phyloP scores from a whole-genome alignment of 2,113 vertebrate genomes.

The Silurus asotus region DNA sequence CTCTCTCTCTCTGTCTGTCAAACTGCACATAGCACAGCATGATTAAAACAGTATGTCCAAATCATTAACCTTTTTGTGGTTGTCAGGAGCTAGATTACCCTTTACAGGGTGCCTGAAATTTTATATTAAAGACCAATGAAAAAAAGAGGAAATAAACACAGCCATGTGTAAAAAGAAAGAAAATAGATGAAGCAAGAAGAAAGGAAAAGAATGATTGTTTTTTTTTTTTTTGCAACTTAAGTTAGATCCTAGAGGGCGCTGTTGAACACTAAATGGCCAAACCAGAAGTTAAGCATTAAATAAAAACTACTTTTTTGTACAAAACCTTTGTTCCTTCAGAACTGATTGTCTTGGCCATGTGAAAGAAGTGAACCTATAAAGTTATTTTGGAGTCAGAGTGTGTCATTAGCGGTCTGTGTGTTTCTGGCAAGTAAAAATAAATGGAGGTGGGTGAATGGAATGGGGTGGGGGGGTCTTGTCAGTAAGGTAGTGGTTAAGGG shows the following conservation, averaged over 20 bases:
- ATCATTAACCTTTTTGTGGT: not conserved
- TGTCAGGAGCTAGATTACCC: not conserved
- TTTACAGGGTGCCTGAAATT: conserved; percentile 2
- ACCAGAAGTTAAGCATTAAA: conserved; percentile 1
- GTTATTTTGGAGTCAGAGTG: conserved; percentile 24
- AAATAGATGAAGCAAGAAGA: too few species aligned
- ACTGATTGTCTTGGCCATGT: conserved; percentile 17
- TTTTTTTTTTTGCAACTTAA: conserved; percentile 32
- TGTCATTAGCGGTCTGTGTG: conserved; percentile 38
- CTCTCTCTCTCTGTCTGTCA: not conserved
- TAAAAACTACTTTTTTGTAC: conserved; percentile 7
- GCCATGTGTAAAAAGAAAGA: not conserved
- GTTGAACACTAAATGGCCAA: conserved; percentile 56
- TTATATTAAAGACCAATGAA: not conserved
- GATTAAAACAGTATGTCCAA: not conserved
- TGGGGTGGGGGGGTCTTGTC: conserved; percentile 29
- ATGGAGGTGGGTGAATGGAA: not conserved
- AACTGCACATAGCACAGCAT: not conserved
- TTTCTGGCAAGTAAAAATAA: conserved; percentile 3
- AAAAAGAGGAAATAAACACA: not conserved
- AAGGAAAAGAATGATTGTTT: not conserved
- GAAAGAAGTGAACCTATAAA: conserved; percentile 17
- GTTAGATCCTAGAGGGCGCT: conserved; percentile 67
- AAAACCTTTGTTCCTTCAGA: conserved; percentile 21
- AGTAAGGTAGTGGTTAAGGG: conserved; percentile 45